These are phyloP conservation scores for Pardalotus punctatus DNA, from an alignment of 2,113 vertebrate genomes.

Conservation along the genomic window DNA sequence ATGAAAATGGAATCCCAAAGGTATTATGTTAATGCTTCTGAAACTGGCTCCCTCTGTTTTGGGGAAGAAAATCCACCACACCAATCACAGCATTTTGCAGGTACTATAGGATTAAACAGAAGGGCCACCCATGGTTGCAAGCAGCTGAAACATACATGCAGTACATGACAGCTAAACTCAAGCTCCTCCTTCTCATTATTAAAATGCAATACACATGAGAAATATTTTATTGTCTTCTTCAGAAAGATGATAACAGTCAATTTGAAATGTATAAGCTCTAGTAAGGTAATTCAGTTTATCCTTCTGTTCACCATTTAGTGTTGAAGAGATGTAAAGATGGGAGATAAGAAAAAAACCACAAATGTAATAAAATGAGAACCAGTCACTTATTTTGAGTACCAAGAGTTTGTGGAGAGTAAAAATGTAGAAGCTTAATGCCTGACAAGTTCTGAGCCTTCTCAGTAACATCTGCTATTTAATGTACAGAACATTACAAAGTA, in stretches of 20 bases:
- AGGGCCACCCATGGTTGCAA: rapidly evolving
- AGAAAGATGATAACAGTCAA: not conserved
- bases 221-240: not conserved
- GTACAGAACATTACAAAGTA: not conserved
- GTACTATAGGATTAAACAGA: not conserved
- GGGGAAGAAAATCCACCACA: not conserved
- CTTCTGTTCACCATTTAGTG: not conserved
- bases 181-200: not conserved
- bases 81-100: not conserved
- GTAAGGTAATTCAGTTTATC: not conserved
- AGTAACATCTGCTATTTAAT: not conserved
- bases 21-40: not conserved
- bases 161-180: not conserved
- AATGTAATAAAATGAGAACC: not conserved
- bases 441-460: not conserved
- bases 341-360: not conserved
- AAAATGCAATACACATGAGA: not conserved
- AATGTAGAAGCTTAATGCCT: not conserved
- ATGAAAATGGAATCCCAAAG: not conserved
- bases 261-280: not conserved
- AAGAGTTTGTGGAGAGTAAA: not conserved
- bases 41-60: not conserved
- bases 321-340: not conserved
- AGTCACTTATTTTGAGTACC: not conserved
- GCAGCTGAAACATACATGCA: not conserved